Evolutionary conservation across 2,888 invertebrate species (phyloP), one percentile per base, ranked within the genome.

Genomic region (Crioceris asparagi): DNA sequence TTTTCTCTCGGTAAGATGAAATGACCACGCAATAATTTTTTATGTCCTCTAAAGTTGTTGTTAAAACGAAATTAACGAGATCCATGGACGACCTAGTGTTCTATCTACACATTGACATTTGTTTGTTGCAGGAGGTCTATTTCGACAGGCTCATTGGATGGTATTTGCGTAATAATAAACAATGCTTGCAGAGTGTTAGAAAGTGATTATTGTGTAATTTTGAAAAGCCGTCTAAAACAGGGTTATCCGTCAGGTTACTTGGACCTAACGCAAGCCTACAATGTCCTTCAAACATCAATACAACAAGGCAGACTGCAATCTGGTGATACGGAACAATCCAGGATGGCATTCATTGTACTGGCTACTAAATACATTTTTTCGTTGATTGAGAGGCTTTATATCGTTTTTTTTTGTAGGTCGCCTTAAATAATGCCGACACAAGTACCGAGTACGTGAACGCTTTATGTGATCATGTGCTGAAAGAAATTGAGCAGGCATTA

Each of bases 121-220:
- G 21, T 17, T 31, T 32, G 38, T 54, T 56, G 23, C 59, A 87
- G 92, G 48, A 80, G 97, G 46, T 83, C 91, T n/a, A 71, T 93
- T 48, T 82, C 85, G 4, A 87, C 86, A 48, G 84, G 86, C 56
- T 93, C 88, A 58, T 75, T 96, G 40, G 96, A 97, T 65, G 96
- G 93, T 35, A 83, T 90, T 30, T 98, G 98, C 69, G 94, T 91
- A 2, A 87, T 93, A 51, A 79, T 98, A 17, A 98, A 98, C 68
- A 91, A 92, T 63, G 88, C 86, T 3, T 82, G 84, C 51, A 75
- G 85, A 1, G 76, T 85, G 44, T 68, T 98, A 41, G 96, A 97
- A 68, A 81, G 83, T 25, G 83, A 83, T 53, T 86, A 83, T 60
- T 75, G 82, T 21, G 75, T 75, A 43, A 77, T 84, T 29, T 67